These are phyloP conservation scores for Halichondria panicea DNA, from an alignment of 37 sponge, comb jelly and placozoan species.

Conservation along the genomic window DNA sequence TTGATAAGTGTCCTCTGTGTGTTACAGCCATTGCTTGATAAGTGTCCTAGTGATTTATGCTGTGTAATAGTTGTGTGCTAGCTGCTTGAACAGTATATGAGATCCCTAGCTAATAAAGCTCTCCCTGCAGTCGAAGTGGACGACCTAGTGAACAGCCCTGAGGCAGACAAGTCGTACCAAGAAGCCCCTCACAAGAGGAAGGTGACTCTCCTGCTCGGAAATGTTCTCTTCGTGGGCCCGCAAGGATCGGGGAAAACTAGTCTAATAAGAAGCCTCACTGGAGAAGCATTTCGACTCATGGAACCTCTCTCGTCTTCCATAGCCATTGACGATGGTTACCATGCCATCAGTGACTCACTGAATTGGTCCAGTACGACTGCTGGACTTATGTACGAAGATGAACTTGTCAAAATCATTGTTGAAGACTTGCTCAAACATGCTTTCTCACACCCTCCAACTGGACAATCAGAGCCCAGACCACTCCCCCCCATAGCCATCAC, in stretches of 20 bases:
- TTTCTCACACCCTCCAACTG: too few relatives aligned
- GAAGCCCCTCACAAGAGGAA: slow-evolving; percentile 49
- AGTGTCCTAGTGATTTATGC: too few relatives aligned
- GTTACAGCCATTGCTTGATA: too few relatives aligned
- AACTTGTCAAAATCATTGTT: slow-evolving; percentile 50
- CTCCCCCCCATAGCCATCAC: not conserved
- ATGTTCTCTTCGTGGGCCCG: slow-evolving; percentile 60
- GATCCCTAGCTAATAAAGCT: not conserved
- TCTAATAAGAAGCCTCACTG: slow-evolving; percentile 48
- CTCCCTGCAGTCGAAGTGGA: slow-evolving; percentile 31
- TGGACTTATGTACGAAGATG: slow-evolving; percentile 57
- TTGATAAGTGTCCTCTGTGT: too few relatives aligned
- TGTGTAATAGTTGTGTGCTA: too few relatives aligned
- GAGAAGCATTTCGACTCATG: slow-evolving; percentile 44
- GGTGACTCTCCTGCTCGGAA: slow-evolving; percentile 38
- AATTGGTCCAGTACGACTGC: slow-evolving; percentile 23
- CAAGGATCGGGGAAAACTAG: slow-evolving; percentile 84
- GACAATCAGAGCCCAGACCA: too few relatives aligned
- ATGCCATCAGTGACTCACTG: slow-evolving; percentile 8
- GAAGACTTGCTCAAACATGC: slow-evolving; percentile 50
- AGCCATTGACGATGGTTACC: slow-evolving; percentile 1
- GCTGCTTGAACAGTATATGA: too few relatives aligned
- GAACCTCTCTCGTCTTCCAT: slow-evolving; percentile 40
- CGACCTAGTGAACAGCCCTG: slow-evolving; percentile 27
- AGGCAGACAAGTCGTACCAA: slow-evolving; percentile 46